Base-by-base conservation (phyloP, 2,888 invertebrate genomes). In the Gastrophysa polygoni region DNA sequence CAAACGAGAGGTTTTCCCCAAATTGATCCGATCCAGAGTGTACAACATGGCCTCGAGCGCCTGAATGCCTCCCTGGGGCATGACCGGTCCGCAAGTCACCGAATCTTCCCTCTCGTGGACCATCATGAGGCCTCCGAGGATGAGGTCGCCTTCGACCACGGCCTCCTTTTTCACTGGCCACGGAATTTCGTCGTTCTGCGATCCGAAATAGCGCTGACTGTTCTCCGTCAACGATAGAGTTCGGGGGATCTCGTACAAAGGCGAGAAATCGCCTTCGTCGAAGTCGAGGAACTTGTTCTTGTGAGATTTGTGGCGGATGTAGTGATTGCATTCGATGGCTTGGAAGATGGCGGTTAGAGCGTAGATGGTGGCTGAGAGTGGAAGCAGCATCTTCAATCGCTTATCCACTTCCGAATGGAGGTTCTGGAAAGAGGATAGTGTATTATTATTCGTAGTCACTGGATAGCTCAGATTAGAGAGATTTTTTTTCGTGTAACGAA, bases 71-170 rank as follows among this genome's bases (percentile, higher is more conserved):
- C 96, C 96, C 81, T 96, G 96, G 0, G 95, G 94, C 96, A 96
- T 96, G 46, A 96, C 91, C 0, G 92, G 93, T 0, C 96, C 96
- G 76, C 96, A 96, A 1, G 92, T 93, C 77, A 91, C 87, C 49
- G 88, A 88, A 72, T 96, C 95, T 71, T 93, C 92, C 20, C 96
- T 84, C 75, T 95, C 95, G 78, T 96, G 96, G 0, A 96, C 91
- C 93, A 96, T 96, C 93, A 96, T 96, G 49, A 96, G 83, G 0
- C 95, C 96, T 4, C 96, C 96, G 0, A 96, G 84, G 7, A 95
- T 87, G 47, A 96, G 84, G 76, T 96, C 92, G 0, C 96, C 96
- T 77, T 94, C 93, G 49, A 96, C 89, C 5, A 91, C 89, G 0
- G 95, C 93, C 73, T 94, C 92, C 75, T 91, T 87, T 75, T 94